These are phyloP conservation scores for Drosophila subsilvestris DNA, from an alignment of 2,888 invertebrate species.

Conservation along the genomic window DNA sequence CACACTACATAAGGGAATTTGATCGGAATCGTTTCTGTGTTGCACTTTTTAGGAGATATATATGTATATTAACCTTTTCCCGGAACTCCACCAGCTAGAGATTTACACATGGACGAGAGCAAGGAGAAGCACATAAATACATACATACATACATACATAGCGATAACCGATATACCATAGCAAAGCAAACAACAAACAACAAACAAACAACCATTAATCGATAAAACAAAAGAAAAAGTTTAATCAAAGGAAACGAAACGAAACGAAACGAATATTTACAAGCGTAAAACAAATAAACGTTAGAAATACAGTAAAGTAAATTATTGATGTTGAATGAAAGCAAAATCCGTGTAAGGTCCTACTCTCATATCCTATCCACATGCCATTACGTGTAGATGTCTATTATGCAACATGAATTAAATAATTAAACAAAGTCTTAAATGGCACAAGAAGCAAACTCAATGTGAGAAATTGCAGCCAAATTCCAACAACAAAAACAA, in stretches of 20 bases:
- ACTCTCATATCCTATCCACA: conserved; percentile 25
- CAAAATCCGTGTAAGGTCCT: conserved; percentile 70
- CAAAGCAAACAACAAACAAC: conserved; percentile 21
- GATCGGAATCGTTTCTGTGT: background rate
- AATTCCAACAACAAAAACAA: conserved; percentile 22
- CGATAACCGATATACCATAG: conserved; percentile 48
- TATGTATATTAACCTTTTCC: background rate
- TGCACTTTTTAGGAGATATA: background rate
- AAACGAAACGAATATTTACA: conserved; percentile 40
- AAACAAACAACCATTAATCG: conserved; percentile 25
- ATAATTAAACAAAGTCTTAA: conserved; percentile 52
- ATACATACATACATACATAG: conserved; percentile 39
- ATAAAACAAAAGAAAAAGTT: conserved; percentile 53
- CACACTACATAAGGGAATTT: background rate
- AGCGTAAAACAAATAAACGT: conserved; percentile 39
- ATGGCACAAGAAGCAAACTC: conserved; percentile 2
- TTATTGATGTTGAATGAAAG: conserved; percentile 68
- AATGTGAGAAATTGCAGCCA: conserved; percentile 66
- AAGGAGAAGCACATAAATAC: conserved; percentile 23
- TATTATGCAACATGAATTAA: conserved; percentile 58
- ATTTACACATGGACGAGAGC: conserved; percentile 8
- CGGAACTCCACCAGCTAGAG: background rate
- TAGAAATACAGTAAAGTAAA: conserved; percentile 54
- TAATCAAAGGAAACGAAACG: conserved; percentile 29
- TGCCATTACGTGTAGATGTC: conserved; percentile 51